These are phyloP conservation scores for Microtus montanus DNA, from an alignment of 2,113 vertebrate species.

Conservation along the genomic window DNA sequence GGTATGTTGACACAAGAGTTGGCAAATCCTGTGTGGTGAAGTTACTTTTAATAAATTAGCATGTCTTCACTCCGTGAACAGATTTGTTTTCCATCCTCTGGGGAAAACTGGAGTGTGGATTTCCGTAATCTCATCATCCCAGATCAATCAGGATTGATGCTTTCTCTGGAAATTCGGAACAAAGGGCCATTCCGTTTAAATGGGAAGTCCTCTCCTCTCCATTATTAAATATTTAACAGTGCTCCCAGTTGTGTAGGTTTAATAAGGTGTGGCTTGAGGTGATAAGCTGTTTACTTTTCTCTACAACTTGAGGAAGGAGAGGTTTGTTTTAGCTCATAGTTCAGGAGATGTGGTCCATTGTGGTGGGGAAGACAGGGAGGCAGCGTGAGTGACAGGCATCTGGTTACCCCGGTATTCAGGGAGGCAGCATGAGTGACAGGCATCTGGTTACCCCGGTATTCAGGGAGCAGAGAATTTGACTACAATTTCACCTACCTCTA, in stretches of 20 bases:
- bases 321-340: not conserved
- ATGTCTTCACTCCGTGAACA: not conserved
- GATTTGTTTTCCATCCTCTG: conserved; percentile 2
- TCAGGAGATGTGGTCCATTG: not conserved
- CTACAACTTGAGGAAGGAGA: too few relatives aligned
- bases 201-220: not conserved
- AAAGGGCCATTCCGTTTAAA: conserved; percentile 23
- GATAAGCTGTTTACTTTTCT: not conserved
- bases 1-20: not conserved
- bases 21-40: not conserved
- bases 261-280: conserved; percentile 28
- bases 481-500: not conserved
- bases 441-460: too few relatives aligned
- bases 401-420: not conserved
- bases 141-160: conserved; percentile 4
- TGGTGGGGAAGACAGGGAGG: not conserved
- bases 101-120: not conserved
- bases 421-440: not conserved
- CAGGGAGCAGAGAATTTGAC: not conserved
- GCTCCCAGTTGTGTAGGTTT: not conserved
- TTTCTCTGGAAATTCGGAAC: conserved; percentile 11
- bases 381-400: not conserved
- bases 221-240: conserved; percentile 15
- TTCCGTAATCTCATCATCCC: not conserved
- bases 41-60: conserved; percentile 34